phyloP scores from a whole-genome alignment of 1,140 invertebrate genomes.

The Pseudomyrmex concolor region DNA sequence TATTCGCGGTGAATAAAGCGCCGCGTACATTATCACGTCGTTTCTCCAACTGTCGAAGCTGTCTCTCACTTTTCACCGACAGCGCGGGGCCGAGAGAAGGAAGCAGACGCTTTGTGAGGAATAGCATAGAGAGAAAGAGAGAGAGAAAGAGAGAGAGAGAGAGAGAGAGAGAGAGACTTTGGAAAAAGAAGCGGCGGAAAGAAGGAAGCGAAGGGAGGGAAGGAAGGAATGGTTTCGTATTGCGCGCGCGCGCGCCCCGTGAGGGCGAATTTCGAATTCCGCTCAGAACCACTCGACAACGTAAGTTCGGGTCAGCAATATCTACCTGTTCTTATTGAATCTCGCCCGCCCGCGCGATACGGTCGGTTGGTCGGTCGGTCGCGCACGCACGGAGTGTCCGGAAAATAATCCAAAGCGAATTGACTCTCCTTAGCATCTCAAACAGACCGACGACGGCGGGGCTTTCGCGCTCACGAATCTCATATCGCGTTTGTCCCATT shows the following conservation, averaged over 20 bases:
- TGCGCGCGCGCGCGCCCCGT: neutral
- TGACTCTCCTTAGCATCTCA: constrained; percentile 13
- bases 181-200: neutral
- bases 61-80: constrained; percentile 31
- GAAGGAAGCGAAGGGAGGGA: constrained; percentile 1
- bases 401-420: constrained; percentile 72
- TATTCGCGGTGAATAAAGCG: constrained; percentile 23
- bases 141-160: neutral
- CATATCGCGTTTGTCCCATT: constrained; percentile 45
- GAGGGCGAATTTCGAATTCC: constrained; percentile 72
- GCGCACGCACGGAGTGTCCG: constrained; percentile 46
- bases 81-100: neutral
- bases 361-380: constrained; percentile 46
- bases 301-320: constrained; percentile 76
- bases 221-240: too few relatives aligned
- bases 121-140: constrained; percentile 10
- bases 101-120: neutral
- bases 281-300: constrained; percentile 61
- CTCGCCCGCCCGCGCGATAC: constrained; percentile 64
- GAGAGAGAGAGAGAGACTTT: too few relatives aligned
- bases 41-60: constrained; percentile 43
- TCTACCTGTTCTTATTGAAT: constrained; percentile 76
- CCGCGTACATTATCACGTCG: constrained; percentile 2
- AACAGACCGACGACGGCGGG: constrained; percentile 1
- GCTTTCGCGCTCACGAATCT: constrained; percentile 57